These are phyloP conservation scores for Drosophila insularis DNA, from an alignment of 1,140 invertebrate genomes.

Conservation along the genomic window DNA sequence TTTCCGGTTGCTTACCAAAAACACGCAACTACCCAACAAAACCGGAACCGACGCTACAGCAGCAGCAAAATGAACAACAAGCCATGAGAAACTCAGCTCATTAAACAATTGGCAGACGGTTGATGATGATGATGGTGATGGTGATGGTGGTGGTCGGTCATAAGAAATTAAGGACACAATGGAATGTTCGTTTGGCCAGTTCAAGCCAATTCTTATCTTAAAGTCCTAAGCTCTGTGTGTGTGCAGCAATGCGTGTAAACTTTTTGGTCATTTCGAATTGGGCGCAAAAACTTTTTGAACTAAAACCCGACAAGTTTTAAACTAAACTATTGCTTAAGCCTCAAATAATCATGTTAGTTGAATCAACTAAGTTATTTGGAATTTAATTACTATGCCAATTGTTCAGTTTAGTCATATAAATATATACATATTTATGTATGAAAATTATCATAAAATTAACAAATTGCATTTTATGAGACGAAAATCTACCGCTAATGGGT, in stretches of 20 bases:
- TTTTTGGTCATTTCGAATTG: constrained; percentile 3
- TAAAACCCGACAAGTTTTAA: not conserved
- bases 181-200: constrained; percentile 18
- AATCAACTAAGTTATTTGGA: not conserved
- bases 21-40: constrained; percentile 51
- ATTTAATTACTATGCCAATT: constrained; percentile 11
- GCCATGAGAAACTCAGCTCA: constrained; percentile 62
- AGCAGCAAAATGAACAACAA: constrained; percentile 28
- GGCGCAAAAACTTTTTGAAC: not conserved
- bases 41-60: constrained; percentile 24
- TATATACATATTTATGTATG: not conserved
- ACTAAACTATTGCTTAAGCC: constrained; percentile 3
- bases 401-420: not conserved
- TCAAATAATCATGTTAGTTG: not conserved
- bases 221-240: constrained; percentile 24
- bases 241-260: constrained; percentile 19
- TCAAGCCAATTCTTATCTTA: constrained; percentile 42
- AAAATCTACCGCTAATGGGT: constrained; percentile 71
- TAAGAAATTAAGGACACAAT: constrained; percentile 62
- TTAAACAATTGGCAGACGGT: constrained; percentile 72
- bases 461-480: constrained; percentile 54
- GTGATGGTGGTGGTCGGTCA: constrained; percentile 42
- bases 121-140: constrained; percentile 27
- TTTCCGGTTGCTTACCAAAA: constrained; percentile 35
- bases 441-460: constrained; percentile 33